Base-by-base conservation (phyloP, 2,113 vertebrate genomes). In the Sander vitreus region DNA sequence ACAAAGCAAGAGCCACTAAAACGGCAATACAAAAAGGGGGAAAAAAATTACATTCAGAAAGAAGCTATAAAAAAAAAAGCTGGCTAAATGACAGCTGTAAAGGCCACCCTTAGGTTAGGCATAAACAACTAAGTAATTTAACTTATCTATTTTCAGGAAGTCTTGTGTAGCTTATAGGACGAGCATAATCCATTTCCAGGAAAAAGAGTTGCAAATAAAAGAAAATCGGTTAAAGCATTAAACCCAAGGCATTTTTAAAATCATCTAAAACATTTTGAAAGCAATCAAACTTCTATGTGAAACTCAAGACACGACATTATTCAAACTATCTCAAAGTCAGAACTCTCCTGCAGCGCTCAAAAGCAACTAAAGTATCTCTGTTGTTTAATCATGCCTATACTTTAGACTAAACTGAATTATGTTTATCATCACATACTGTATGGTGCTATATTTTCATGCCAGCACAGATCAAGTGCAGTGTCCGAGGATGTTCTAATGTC, bases 61-160 rank as follows among this genome's bases (percentile, higher is more conserved):
- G 30, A 14, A 79, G 73, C 64, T 36, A 62, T 54, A 60, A 68
- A 73, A 78, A 79, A 79, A 89, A 59, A 43, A 43, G 36, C 51
- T 79, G 54, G 45, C 27, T 51, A 75, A 85, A 73, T 78, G 84
- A 73, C 84, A 88, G 78, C 84, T 78, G 71, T 75, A 72, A 60
- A 76, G 74, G 25, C 55, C 62, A 62, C 62, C 90, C 76, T 68
- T 15, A 67, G 82, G 87, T 54, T 36, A 58, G 39, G 39, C 55
- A 78, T 65, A 67, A 84, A 77, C 5, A 78, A 68, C 43, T 1
- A 81, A 81, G 43, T 59, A 1, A n/a, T 75, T 80, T 86, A 63
- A 71, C 57, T 89, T 86, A 88, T 88, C 83, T 86, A 10, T 85
- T 89, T 85, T 67, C 66, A 82, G 18, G 50, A 65, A 85, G 64